Base-by-base conservation (phyloP, 2,797 vertebrate species). In the Poecilia picta region DNA sequence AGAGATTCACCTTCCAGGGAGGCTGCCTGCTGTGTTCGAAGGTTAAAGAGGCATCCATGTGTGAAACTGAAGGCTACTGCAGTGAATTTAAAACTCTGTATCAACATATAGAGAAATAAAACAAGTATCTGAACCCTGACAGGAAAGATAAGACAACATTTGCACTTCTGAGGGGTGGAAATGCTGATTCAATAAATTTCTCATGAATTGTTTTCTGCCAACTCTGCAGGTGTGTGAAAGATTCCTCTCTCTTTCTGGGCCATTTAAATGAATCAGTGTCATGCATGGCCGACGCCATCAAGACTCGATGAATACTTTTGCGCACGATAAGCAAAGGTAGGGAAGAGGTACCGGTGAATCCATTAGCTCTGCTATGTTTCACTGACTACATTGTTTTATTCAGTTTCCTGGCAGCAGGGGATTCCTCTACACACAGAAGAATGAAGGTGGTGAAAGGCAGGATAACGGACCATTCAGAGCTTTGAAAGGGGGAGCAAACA, bases 341-440 rank as follows among this genome's bases (percentile, higher is more conserved):
- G 81, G 85, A 85, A 80, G 85, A 89, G 89, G 90, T 80, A 87
- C 85, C 76, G 77, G 89, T 80, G 91, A 93, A 94, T 93, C 93
- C 90, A 94, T 95, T 95, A 95, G 91, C 91, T 87, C 72, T 78
- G 92, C 92, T 85, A 89, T 90, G 93, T 94, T 89, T 93, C 92
- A 91, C 88, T 92, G 91, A 90, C 90, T 93, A 91, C 92, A 92
- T 92, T 94, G 94, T 95, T 94, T 92, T 90, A 93, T 88, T 87
- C 89, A 31, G 80, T 88, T 90, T 81, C 80, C 85, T 77, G 81
- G 89, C 89, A 86, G 92, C 80, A 33, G 57, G 83, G 88, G 88
- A 82, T 86, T 90, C 87, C 89, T 89, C 90, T 15, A 64, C 72
- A 81, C 75, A 49, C 78, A 87, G 81, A 57, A 36, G 80, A 84